phyloP scores from a whole-genome alignment of 92 coral and sea anemone species.

The Plumapathes pennacea region DNA sequence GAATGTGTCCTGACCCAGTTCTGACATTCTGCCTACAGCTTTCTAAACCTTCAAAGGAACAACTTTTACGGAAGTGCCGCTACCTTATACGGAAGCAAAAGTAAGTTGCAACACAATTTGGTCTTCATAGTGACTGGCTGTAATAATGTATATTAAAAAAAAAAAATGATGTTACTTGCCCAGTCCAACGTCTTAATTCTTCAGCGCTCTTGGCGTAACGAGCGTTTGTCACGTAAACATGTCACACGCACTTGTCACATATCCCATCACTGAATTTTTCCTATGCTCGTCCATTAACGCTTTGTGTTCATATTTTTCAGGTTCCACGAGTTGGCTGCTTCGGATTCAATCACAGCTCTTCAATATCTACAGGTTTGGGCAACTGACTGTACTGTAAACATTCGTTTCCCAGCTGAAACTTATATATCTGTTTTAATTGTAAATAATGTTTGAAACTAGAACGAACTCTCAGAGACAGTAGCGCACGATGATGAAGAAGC shows the following conservation, averaged over 20 bases:
- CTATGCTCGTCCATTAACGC: too few relatives aligned
- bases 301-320: constrained; percentile 25
- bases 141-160: too few relatives aligned
- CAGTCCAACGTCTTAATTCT: too few relatives aligned
- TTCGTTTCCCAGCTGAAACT: background rate
- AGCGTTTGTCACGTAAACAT: too few relatives aligned
- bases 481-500: constrained; percentile 87
- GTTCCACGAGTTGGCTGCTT: constrained; percentile 72
- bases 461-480: constrained; percentile 79
- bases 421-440: background rate
- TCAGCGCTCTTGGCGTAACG: too few relatives aligned
- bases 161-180: too few relatives aligned
- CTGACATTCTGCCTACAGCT: constrained; percentile 19
- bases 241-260: too few relatives aligned
- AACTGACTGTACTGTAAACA: too few relatives aligned
- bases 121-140: too few relatives aligned
- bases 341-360: constrained; percentile 71
- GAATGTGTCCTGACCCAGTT: background rate
- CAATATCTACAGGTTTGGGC: constrained; percentile 84
- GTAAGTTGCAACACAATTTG: constrained; percentile 42
- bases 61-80: constrained; percentile 75
- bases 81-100: constrained; percentile 88
- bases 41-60: constrained; percentile 78
- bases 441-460: constrained; percentile 27
- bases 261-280: too few relatives aligned